Base-by-base conservation (phyloP, 2,888 invertebrate genomes). In the Andricus curvator region DNA sequence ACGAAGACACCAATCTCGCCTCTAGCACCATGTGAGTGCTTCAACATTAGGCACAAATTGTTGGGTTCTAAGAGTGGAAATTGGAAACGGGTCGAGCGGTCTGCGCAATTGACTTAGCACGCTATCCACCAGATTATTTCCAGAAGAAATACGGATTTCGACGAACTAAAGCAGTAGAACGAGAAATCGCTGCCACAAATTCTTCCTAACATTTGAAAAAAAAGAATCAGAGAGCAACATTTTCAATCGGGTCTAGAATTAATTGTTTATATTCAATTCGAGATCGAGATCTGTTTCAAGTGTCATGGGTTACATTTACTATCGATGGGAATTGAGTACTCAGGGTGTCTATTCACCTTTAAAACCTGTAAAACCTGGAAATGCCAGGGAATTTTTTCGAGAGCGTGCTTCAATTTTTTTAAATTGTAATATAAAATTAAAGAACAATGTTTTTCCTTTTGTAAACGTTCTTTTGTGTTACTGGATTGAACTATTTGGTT, bases 1-100 rank as follows among this genome's bases (percentile, higher is more conserved):
- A 97, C 93, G 97, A 97, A 94, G 97, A 97, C 93, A 97, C 97
- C 89, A 97, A 97, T 94, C 94, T 97, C 89, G 97, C 97, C 84
- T 97, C 97, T 83, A 97, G 96, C 88, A 97, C 97, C 90, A 96
- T 97, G 96, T 97, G 94, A 95, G 96, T 94, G 90, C 88, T 88
- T 86, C 84, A 83, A 80, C 81, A 83, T 86, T 86, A 87, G 87
- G 85, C 89, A 88, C 89, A 85, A 83, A 74, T 74, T 74, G 74
- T 56, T 74, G 74, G 74, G 56, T 74, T 74, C 56, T 79, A 80
- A 78, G 81, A 83, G 83, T 83, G 86, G 84, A 88, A 85, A 86
- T 84, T 88, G 85, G 81, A 85, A 87, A 84, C 81, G 81, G 82
- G 84, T 81, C 80, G 79, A 80, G 80, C 51, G 51, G 15, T 70